phyloP scores from a whole-genome alignment of 2,888 invertebrate species.

The Apotomis capreana region DNA sequence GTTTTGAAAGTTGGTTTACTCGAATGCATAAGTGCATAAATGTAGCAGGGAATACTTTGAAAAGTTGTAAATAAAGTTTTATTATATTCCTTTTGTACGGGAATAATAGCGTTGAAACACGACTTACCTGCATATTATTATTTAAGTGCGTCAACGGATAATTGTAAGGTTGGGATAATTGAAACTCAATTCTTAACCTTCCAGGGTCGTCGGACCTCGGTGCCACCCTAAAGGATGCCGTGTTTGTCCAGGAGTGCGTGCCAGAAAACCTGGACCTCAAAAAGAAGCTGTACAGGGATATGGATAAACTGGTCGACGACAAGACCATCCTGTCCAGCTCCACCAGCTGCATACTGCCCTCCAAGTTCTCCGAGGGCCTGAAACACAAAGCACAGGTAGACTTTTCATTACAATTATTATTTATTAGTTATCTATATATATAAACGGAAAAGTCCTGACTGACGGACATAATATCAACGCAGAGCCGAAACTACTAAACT shows the following conservation, averaged over 20 bases:
- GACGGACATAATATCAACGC: too few relatives aligned
- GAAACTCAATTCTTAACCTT: constrained; percentile 44
- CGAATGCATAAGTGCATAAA: too few relatives aligned
- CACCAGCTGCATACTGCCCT: constrained; percentile 96
- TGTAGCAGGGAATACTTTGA: too few relatives aligned
- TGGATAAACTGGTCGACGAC: constrained; percentile 90
- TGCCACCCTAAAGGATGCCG: constrained; percentile 88
- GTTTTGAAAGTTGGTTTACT: too few relatives aligned
- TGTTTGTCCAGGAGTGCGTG: constrained; percentile 96
- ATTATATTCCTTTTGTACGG: too few relatives aligned
- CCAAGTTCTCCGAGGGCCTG: constrained; percentile 91
- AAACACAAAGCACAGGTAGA: constrained; percentile 86
- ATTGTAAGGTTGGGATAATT: not conserved
- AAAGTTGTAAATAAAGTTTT: too few relatives aligned
- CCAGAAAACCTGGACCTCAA: constrained; percentile 95
- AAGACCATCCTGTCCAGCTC: constrained; percentile 95
- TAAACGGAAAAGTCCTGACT: too few relatives aligned
- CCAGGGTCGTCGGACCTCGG: constrained; percentile 86
- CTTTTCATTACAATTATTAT: too few relatives aligned
- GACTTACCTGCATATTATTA: too few relatives aligned
- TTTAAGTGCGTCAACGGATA: not conserved
- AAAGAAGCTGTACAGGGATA: constrained; percentile 88
- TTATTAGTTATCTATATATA: too few relatives aligned
- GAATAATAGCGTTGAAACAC: too few relatives aligned
- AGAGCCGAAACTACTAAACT: too few relatives aligned